These are phyloP conservation scores for Oryzias celebensis DNA, from an alignment of 2,113 vertebrate species.

Conservation along the genomic window DNA sequence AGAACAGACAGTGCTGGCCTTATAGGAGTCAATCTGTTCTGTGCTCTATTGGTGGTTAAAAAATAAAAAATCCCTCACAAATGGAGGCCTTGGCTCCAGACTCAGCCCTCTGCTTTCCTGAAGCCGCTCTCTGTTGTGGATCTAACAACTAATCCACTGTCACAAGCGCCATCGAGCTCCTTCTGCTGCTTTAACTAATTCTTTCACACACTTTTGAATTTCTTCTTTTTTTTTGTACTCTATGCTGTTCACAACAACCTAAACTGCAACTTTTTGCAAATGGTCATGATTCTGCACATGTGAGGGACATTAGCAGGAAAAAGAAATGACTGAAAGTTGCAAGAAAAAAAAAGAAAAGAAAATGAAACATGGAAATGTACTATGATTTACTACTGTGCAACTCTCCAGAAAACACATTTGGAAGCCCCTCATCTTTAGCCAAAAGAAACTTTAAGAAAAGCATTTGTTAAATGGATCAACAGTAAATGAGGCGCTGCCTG, in stretches of 20 bases:
- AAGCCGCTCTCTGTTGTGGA: constrained; percentile 51
- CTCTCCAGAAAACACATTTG: constrained; percentile 16
- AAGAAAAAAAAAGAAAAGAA: background rate
- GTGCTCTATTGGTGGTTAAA: constrained; percentile 45
- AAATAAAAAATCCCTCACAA: constrained; percentile 25
- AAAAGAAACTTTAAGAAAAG: constrained; percentile 65
- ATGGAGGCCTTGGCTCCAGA: constrained; percentile 57
- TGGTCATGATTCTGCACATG: constrained; percentile 29
- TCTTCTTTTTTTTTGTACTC: constrained; percentile 1
- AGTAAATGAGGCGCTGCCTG: constrained; percentile 78
- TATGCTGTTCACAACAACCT: constrained; percentile 13
- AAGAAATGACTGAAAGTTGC: constrained; percentile 3
- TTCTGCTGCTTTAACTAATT: constrained; percentile 54
- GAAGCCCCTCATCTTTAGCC: constrained; percentile 46
- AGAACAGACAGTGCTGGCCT: constrained; percentile 67
- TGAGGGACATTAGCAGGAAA: constrained; percentile 25
- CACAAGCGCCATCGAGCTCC: constrained; percentile 62
- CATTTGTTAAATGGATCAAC: constrained; percentile 75
- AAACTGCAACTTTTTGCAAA: constrained; percentile 28
- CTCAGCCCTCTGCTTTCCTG: constrained; percentile 45
- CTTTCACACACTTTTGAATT: constrained; percentile 34
- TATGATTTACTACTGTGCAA: constrained; percentile 10
- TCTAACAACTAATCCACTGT: constrained; percentile 68
- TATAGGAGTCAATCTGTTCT: constrained; percentile 71
- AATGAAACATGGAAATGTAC: constrained; percentile 10